These are phyloP conservation scores for Cremastobaeus sp. DNA, from an alignment of 2,888 invertebrate species.

Conservation along the genomic window DNA sequence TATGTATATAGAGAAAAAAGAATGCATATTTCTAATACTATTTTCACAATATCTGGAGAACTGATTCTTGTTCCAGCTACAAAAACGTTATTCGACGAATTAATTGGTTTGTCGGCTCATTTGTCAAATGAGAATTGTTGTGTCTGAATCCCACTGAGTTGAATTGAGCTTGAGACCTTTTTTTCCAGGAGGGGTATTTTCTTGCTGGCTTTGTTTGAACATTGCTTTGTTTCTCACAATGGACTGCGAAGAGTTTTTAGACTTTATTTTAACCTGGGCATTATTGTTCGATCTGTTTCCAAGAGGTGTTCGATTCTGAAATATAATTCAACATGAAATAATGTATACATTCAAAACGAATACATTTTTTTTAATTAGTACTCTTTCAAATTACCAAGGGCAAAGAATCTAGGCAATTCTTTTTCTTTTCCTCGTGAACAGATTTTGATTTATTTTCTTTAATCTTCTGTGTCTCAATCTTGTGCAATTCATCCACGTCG, in stretches of 20 bases:
- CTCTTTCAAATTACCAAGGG: neutral
- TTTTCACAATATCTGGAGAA: neutral
- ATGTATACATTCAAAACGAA: neutral
- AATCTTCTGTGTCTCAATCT: neutral
- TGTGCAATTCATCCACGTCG: conserved; percentile 62
- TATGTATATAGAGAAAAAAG: too few relatives aligned
- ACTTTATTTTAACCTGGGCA: conserved; percentile 53
- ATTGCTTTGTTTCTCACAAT: conserved; percentile 63
- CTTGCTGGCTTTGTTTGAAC: conserved; percentile 64
- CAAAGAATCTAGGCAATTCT: neutral
- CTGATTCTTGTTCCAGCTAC: neutral
- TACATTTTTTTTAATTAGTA: neutral
- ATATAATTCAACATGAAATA: conserved; percentile 13
- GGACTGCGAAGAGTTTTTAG: conserved; percentile 59
- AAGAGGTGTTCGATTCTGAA: conserved; percentile 72
- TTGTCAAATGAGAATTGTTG: conserved; percentile 69
- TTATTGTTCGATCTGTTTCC: conserved; percentile 75
- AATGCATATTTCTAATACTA: too few relatives aligned
- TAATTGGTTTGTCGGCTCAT: neutral
- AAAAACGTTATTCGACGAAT: neutral
- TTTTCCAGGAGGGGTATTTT: conserved; percentile 70
- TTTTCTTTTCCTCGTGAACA: neutral
- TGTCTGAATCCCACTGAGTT: conserved; percentile 71
- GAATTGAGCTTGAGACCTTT: conserved; percentile 62
- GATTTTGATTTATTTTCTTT: too few relatives aligned